A percentile compares a stretch with the other conserved stretches of the same genome.
Conservation (phyloP, 2,797 vertebrate genomes). For the Cossypha dichroa region DNA sequence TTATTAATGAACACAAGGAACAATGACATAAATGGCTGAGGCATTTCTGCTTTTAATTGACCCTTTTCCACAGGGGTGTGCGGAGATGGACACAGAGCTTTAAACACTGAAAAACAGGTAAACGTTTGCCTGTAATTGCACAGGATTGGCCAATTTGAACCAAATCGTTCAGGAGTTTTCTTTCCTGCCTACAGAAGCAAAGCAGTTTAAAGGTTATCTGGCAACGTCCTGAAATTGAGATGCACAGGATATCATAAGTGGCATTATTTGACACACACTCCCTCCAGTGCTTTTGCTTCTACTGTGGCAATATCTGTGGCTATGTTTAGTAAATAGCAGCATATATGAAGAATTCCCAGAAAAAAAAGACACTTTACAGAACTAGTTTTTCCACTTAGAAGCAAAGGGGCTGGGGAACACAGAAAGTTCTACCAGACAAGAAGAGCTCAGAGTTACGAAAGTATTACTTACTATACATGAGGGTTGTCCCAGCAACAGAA, state of each 20-base stretch:
- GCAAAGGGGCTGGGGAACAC: background rate
- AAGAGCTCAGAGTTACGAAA: background rate
- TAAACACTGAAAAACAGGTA: background rate
- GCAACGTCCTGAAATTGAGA: background rate
- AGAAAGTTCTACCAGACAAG: background rate
- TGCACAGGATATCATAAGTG: fast-evolving
- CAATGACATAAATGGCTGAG: background rate
- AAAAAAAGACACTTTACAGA: background rate
- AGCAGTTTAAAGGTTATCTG: background rate
- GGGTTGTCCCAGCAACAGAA: background rate
- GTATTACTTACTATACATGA: background rate
- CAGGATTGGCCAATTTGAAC: background rate
- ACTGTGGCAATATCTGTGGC: background rate
- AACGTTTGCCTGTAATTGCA: background rate
- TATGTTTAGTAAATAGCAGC: background rate
- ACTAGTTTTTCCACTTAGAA: background rate
- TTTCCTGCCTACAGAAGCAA: background rate
- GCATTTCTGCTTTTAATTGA: background rate
- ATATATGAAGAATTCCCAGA: background rate
- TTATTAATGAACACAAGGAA: conserved; percentile 47
- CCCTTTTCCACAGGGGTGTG: fast-evolving
- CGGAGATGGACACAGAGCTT: background rate
- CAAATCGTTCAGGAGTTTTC: background rate
- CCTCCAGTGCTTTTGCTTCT: background rate
- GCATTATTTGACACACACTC: background rate